Conservation (phyloP, 2,113 vertebrate genomes). For the Chaetura pelagica region DNA sequence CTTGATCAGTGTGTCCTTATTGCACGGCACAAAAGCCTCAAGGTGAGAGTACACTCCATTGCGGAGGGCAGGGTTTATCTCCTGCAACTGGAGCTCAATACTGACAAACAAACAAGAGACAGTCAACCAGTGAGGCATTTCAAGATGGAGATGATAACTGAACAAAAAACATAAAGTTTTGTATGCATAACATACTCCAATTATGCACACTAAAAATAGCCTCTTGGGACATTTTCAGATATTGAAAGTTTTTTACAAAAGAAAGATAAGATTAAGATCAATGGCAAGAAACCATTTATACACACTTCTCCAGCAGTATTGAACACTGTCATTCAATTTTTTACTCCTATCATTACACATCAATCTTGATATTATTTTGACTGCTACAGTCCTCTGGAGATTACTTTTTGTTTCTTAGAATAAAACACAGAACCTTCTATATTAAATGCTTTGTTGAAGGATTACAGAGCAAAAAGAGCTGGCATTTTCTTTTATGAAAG, state of each 20-base stretch:
- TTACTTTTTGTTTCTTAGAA: neutral
- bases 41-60: slow-evolving; percentile 91
- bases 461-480: neutral
- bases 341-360: neutral
- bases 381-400: neutral
- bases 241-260: neutral
- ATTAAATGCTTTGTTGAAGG: neutral
- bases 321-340: neutral
- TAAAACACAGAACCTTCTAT: neutral
- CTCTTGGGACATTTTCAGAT: neutral
- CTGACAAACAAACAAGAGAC: slow-evolving; percentile 74
- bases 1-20: slow-evolving; percentile 95
- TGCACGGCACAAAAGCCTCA: slow-evolving; percentile 97
- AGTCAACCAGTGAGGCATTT: neutral
- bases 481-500: neutral
- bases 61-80: slow-evolving; percentile 84
- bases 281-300: neutral
- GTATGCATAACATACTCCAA: neutral
- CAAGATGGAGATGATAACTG: neutral
- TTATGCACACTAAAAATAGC: neutral
- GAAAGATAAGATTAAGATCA: neutral
- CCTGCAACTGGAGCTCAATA: slow-evolving; percentile 96
- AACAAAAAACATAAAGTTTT: neutral
- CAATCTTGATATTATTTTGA: neutral
- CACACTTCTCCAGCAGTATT: neutral